Conservation (phyloP, 1,140 invertebrate genomes). For the Eriocheir sinensis region DNA sequence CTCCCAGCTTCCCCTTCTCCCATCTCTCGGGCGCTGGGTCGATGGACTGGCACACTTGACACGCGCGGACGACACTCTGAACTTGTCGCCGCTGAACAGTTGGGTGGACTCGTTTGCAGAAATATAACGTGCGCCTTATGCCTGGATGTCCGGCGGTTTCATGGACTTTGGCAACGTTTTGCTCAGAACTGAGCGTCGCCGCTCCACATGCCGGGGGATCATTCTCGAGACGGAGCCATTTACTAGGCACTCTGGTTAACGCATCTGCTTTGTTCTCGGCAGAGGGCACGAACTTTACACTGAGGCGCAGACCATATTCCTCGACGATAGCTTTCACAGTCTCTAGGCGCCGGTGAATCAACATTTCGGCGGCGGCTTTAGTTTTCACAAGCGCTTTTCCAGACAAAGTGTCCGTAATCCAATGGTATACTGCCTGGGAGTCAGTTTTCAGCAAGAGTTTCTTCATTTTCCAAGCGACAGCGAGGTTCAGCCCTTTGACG, state of each 20-base stretch:
- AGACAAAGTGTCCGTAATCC: background rate
- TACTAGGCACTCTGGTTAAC: background rate
- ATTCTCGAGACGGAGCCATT: conserved; percentile 33
- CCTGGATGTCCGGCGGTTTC: conserved; percentile 43
- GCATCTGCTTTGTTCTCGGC: conserved; percentile 2
- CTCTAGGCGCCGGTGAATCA: background rate
- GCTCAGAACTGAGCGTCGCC: background rate
- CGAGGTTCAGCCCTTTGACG: background rate
- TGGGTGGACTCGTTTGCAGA: conserved; percentile 5
- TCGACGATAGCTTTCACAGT: background rate
- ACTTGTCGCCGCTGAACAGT: background rate
- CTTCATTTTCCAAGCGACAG: conserved; percentile 21
- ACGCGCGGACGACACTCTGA: background rate
- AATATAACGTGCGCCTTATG: background rate
- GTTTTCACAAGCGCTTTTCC: background rate
- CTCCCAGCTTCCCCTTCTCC: background rate
- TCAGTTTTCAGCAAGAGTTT: conserved; percentile 17
- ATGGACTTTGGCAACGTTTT: conserved; percentile 3
- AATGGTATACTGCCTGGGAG: background rate
- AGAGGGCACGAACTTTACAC: background rate
- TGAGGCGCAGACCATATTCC: background rate
- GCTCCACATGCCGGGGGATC: background rate
- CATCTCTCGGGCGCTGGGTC: background rate
- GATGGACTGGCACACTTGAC: conserved; percentile 35
- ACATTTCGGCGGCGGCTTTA: background rate